Evolutionary conservation across 2,113 vertebrate species (phyloP).

Genomic region (Nerophis lumbriciformis): DNA sequence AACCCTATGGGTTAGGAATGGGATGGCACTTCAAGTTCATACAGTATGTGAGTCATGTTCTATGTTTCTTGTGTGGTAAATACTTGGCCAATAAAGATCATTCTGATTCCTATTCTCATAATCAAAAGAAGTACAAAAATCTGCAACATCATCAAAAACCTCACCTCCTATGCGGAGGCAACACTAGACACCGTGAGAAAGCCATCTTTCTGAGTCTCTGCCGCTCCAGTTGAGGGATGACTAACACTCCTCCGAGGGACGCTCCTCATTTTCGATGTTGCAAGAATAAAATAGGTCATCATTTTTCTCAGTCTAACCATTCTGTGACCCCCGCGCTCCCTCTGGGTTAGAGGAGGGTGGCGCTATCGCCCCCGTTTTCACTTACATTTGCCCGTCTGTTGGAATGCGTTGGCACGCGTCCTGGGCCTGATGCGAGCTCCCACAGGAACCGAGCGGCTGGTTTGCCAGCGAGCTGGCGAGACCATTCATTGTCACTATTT

Average conservation of each 20-base stretch:
- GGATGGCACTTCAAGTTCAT: too few species aligned
- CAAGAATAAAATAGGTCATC: constrained; percentile 4
- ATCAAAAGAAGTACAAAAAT: too few species aligned
- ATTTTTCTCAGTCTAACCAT: constrained; percentile 10
- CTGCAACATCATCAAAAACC: too few species aligned
- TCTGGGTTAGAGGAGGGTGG: neutral
- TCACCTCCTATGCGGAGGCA: neutral
- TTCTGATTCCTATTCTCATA: too few species aligned
- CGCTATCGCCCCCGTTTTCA: neutral
- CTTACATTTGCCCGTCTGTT: neutral
- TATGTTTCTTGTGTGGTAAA: too few species aligned
- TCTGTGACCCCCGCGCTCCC: neutral
- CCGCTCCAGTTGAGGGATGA: neutral
- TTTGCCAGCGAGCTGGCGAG: constrained; percentile 3
- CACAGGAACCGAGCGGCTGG: neutral
- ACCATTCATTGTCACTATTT: constrained; percentile 5
- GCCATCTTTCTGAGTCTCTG: neutral
- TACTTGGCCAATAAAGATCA: too few species aligned
- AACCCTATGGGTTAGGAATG: too few species aligned
- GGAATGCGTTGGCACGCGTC: constrained; percentile 1
- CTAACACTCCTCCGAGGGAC: neutral
- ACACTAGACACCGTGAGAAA: neutral
- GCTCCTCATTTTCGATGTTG: neutral
- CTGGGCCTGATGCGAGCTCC: neutral
- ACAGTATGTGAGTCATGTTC: too few species aligned